These are phyloP conservation scores for Steinernema hermaphroditum DNA, from an alignment of 2,888 invertebrate genomes.

Conservation along the genomic window DNA sequence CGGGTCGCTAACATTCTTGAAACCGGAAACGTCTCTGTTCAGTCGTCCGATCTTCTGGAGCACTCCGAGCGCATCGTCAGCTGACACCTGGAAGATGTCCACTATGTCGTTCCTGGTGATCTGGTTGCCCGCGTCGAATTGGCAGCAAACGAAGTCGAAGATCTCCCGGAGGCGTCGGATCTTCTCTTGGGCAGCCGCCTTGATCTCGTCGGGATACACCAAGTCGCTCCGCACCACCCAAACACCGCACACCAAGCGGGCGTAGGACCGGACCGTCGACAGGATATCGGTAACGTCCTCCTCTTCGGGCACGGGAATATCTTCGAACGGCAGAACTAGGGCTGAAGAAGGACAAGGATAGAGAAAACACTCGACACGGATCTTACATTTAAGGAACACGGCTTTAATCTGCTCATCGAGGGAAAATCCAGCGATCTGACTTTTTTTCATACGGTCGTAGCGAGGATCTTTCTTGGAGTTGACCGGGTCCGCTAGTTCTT, in stretches of 20 bases:
- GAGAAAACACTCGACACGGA: neutral
- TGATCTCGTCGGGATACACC: neutral
- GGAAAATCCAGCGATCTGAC: neutral
- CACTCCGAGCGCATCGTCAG: neutral
- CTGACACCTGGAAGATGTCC: neutral
- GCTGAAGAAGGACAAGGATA: neutral
- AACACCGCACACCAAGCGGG: slow-evolving; percentile 7
- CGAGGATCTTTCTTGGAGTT: neutral
- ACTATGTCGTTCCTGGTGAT: neutral
- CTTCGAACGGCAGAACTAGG: neutral
- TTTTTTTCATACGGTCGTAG: slow-evolving; percentile 4
- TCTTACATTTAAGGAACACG: slow-evolving; percentile 2
- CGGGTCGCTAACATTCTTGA: neutral
- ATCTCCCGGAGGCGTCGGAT: neutral
- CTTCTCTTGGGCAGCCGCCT: neutral
- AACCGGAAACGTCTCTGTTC: neutral
- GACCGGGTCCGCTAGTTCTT: neutral
- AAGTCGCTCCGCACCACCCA: neutral
- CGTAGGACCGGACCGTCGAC: neutral
- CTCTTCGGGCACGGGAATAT: neutral
- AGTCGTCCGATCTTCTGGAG: neutral
- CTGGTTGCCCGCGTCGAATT: slow-evolving; percentile 2
- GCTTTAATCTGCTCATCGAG: neutral
- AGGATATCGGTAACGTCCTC: neutral
- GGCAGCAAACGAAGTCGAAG: slow-evolving; percentile 5